These are phyloP conservation scores for Pipra filicauda DNA, from an alignment of 2,113 vertebrate species.

Conservation along the genomic window DNA sequence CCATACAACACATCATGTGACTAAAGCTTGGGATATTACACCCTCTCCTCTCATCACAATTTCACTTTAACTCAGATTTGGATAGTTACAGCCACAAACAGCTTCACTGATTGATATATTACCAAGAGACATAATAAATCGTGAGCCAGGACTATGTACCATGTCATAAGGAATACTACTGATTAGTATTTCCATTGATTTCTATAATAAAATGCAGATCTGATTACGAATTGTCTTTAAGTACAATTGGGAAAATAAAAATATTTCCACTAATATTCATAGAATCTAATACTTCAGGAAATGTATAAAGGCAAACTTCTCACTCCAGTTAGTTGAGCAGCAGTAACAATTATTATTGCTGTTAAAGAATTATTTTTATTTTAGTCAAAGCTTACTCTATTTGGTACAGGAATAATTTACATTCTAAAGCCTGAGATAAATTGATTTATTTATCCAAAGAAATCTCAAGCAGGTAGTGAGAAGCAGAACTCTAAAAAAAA, in stretches of 20 bases:
- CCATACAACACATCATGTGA: background rate
- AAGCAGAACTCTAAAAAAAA: background rate
- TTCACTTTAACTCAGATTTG: background rate
- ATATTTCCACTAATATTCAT: background rate
- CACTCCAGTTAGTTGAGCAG: background rate
- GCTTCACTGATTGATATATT: background rate
- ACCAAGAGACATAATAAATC: background rate
- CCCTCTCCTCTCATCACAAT: background rate
- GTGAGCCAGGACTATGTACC: background rate
- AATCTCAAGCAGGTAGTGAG: background rate
- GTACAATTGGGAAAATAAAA: background rate
- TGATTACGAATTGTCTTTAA: background rate
- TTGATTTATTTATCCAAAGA: background rate
- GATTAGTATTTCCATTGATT: background rate
- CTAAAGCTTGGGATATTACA: background rate
- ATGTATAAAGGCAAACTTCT: background rate
- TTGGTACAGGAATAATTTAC: background rate
- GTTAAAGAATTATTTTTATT: background rate
- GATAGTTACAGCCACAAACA: background rate
- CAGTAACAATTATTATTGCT: background rate
- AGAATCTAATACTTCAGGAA: background rate
- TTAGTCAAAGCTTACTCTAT: background rate
- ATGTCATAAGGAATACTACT: background rate
- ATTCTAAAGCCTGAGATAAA: background rate
- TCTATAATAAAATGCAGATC: background rate